Base-by-base conservation (phyloP, 2,888 invertebrate genomes). In the Hyposoter didymator region DNA sequence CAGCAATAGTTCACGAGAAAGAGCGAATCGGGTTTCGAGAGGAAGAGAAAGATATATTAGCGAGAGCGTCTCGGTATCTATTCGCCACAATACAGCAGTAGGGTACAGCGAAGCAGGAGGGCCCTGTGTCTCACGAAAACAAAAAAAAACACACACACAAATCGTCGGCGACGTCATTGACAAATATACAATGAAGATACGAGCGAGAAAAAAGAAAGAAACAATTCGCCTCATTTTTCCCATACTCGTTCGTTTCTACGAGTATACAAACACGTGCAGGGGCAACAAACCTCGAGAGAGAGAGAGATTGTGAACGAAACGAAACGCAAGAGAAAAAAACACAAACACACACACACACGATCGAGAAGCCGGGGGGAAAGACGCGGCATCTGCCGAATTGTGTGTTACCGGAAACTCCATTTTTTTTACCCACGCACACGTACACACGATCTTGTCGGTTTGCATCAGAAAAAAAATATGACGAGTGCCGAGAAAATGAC, bases 11-110 rank as follows among this genome's bases (percentile, higher is more conserved):
- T 49, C 35, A 49, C 64, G 35, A 66, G 64, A 66, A 75, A 17
- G 12, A 78, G 55, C 19, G 28, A 69, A 43, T 43, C 64, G 64
- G 59, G 59, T 66, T 39, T 75, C 55, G 52, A 75, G 49, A 67
- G 35, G 39, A 35, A 69, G 32, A 52, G 66, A 80, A 55, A 52
- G 49, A 80, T 59, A 62, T 64, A 49, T 62, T 80, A 62, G 5
- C 78, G 39, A 76, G 59, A 73, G 73, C 35, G 69, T 74, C 80
- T 75, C 74, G 32, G 67, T 82, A 75, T 82, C 84, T 85, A 79
- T 82, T 82, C 75, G 69, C 75, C 72, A 82, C 78, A 47, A 55
- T 69, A 52, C 14, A 59, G 67, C 67, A 82, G 47, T 73, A 47
- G 66, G 19, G 52, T 83, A 83, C 22, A 67, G 17, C 28, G 62